These are phyloP conservation scores for Meliscaeva auricollis DNA, from an alignment of 2,888 invertebrate genomes.

Conservation along the genomic window DNA sequence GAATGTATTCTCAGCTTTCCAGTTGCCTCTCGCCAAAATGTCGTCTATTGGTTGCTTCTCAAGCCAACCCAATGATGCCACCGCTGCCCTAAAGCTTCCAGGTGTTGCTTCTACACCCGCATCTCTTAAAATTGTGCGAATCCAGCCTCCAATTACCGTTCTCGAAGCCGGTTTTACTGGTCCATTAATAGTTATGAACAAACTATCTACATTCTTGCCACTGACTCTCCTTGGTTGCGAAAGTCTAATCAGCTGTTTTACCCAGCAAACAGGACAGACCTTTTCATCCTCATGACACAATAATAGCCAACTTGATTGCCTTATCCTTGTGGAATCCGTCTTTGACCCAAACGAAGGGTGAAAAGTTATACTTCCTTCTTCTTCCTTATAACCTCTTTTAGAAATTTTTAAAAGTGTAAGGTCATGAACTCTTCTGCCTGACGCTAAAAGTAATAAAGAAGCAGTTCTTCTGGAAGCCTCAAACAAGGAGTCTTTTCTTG, in stretches of 20 bases:
- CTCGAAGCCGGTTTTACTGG: slow-evolving; percentile 1
- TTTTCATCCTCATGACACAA: slow-evolving; percentile 10
- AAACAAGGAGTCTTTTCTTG: slow-evolving; percentile 12
- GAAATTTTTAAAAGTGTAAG: slow-evolving; percentile 26
- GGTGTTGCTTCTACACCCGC: neutral
- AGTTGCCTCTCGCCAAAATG: slow-evolving; percentile 28
- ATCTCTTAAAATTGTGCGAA: slow-evolving; percentile 1
- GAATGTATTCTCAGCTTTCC: slow-evolving; percentile 33
- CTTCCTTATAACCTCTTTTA: neutral
- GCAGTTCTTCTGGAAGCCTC: slow-evolving; percentile 37
- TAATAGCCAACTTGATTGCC: slow-evolving; percentile 42
- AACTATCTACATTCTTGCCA: neutral
- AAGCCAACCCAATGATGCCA: slow-evolving; percentile 32
- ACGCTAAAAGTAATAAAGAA: slow-evolving; percentile 19
- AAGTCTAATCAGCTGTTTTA: slow-evolving; percentile 8
- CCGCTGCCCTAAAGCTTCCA: slow-evolving; percentile 29
- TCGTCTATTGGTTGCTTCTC: slow-evolving; percentile 21
- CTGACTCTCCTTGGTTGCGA: slow-evolving; percentile 3
- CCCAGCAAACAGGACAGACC: slow-evolving; percentile 28
- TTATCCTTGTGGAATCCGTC: neutral
- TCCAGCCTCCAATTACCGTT: slow-evolving; percentile 13
- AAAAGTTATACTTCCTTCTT: slow-evolving; percentile 23
- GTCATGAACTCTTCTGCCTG: slow-evolving; percentile 48
- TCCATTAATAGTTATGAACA: slow-evolving; percentile 23
- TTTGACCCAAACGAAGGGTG: neutral